These are phyloP conservation scores for Papilio dardanus DNA, from an alignment of 1,140 invertebrate species.

Conservation along the genomic window DNA sequence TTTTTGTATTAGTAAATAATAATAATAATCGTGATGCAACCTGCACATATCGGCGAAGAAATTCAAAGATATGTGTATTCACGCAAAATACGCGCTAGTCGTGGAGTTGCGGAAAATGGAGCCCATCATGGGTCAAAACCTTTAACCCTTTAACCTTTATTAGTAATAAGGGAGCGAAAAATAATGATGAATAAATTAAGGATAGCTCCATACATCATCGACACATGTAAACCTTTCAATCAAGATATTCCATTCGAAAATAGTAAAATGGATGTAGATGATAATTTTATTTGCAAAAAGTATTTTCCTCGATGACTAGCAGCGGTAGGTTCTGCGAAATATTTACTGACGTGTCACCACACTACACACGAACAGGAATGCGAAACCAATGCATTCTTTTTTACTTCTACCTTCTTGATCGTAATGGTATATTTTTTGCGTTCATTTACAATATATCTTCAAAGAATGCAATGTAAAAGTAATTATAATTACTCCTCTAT, in stretches of 20 bases:
- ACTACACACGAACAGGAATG: slow-evolving; percentile 8
- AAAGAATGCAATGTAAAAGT: background rate
- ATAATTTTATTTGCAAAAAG: background rate
- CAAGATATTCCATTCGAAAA: background rate
- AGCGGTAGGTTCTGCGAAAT: background rate
- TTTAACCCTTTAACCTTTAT: too few species aligned
- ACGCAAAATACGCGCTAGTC: too few species aligned
- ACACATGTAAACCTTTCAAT: background rate
- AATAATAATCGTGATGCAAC: too few species aligned
- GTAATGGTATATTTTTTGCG: background rate
- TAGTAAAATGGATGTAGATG: background rate
- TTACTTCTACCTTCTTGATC: background rate
- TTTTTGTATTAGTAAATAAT: too few species aligned
- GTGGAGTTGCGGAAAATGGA: too few species aligned
- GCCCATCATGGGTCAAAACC: too few species aligned
- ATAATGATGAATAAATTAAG: background rate
- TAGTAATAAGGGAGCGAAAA: background rate
- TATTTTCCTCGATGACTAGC: background rate
- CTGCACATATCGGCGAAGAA: too few species aligned
- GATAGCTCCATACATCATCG: background rate
- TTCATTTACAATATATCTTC: background rate
- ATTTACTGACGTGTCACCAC: background rate
- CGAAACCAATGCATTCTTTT: background rate
- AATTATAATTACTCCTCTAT: background rate
- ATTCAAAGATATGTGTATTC: too few species aligned